Percentiles rank a stretch among this genome's conserved stretches.
Evolutionary conservation across 2,113 vertebrate genomes (phyloP).

Genomic region (Eolophus roseicapilla): DNA sequence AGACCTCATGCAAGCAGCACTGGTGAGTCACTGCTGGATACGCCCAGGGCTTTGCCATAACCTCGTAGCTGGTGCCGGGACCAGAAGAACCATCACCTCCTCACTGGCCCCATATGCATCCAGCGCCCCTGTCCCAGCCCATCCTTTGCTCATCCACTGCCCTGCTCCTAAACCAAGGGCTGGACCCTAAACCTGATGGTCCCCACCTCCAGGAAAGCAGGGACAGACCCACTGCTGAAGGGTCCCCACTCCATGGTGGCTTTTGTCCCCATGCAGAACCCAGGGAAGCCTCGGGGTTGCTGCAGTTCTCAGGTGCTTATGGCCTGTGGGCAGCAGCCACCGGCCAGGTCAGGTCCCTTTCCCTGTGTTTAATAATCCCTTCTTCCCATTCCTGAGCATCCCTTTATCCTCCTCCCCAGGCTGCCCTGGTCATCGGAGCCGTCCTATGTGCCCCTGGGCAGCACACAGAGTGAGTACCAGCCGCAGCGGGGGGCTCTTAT

Average conservation of each 20-base stretch:
- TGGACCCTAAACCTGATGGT: rapidly evolving
- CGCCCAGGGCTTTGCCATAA: not conserved
- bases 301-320: not conserved
- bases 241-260: not conserved
- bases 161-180: not conserved
- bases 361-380: not conserved
- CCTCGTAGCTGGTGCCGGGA: rapidly evolving
- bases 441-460: not conserved
- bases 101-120: not conserved
- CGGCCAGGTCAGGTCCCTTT: not conserved
- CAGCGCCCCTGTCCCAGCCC: not conserved
- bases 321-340: not conserved
- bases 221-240: not conserved
- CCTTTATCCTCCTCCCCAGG: not conserved
- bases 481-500: not conserved
- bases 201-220: not conserved
- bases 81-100: not conserved
- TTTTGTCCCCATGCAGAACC: rapidly evolving
- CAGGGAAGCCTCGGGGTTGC: not conserved
- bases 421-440: not conserved
- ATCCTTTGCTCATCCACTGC: rapidly evolving
- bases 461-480: not conserved
- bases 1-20: not conserved
- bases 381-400: not conserved
- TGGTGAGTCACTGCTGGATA: not conserved